Evolutionary conservation across 2,888 invertebrate species (phyloP), one percentile per base, ranked within the genome.

Genomic region (Hypercompe scribonia): DNA sequence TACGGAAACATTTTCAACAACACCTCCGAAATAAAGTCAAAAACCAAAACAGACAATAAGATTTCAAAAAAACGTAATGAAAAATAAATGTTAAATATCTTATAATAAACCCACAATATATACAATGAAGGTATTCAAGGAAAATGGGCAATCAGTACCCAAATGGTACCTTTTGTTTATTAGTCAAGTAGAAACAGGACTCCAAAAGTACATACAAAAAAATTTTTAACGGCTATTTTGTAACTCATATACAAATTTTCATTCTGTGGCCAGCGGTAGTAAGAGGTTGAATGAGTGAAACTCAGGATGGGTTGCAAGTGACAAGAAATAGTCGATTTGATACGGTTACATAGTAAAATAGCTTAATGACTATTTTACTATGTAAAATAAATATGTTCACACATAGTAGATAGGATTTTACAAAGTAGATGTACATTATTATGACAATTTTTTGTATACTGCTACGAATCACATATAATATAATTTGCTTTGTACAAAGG

Each of bases 251-350:
- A 89, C 90, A 92, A 92, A 91, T 90, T 93, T 94, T 93, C 90
- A 94, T 93, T 94, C 92, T 91, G 88, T 92, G 90, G 89, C 91
- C 92, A 92, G 89, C 28, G 28, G 28, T 88, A 88, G 89, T 90
- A 91, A 93, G 92, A 91, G 93, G 90, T 90, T 92, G 92, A 94
- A 94, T 94, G 93, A 93, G 89, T 92, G 90, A 91, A 92, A 91
- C 84, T 84, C 85, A 70, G 77, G 33, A 81, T 77, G 21, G 88
- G 91, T 92, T 86, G 34, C 79, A 92, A 89, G 85, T 77, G 3
- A 88, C 13, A 83, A 83, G 77, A 68, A 65, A n/a, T 54, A 15
- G 18, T 18, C 61, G 31, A 15, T 31, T 31, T 31, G 18, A 31
- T 31, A 1, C 7, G 8, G 0, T 61, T 5, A 61, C 61, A 18